Percentiles rank a stretch among this genome's conserved stretches.
These are phyloP conservation scores for Hippocampus barbouri DNA, from an alignment of 2,113 vertebrate species.

Conservation along the genomic window DNA sequence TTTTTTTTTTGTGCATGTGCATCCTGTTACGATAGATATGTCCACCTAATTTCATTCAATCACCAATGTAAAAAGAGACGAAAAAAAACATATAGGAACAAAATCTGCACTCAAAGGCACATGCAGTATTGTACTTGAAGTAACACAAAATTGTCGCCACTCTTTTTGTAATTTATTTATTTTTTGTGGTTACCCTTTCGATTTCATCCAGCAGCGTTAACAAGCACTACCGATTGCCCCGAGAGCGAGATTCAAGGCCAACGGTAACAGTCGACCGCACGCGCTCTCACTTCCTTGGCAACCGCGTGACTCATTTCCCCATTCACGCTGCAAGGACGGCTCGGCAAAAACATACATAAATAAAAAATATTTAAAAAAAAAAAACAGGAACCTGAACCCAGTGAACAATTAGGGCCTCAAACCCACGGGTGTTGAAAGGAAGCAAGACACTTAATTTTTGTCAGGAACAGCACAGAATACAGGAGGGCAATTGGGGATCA, in stretches of 20 bases:
- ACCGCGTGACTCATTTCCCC: conserved; percentile 72
- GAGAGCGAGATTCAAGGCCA: conserved; percentile 43
- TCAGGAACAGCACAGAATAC: neutral
- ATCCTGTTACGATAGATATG: neutral
- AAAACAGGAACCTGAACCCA: conserved; percentile 41
- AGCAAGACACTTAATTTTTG: conserved; percentile 25
- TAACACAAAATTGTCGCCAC: neutral
- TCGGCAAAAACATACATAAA: conserved; percentile 31
- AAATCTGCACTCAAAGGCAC: neutral
- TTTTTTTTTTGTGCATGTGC: neutral
- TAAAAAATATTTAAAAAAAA: neutral
- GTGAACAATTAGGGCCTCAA: conserved; percentile 31
- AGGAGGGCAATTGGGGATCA: neutral
- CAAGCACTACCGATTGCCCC: neutral
- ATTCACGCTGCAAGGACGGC: conserved; percentile 57
- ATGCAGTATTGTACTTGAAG: neutral
- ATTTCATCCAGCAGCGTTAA: conserved; percentile 5
- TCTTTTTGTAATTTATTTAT: neutral
- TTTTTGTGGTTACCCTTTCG: neutral
- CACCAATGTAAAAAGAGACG: neutral
- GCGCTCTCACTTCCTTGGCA: conserved; percentile 73
- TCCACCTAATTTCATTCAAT: neutral
- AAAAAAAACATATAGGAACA: neutral
- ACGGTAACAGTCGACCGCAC: conserved; percentile 58
- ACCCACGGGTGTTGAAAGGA: conserved; percentile 31